A percentile compares a stretch with the other conserved stretches of the same genome.
These are phyloP conservation scores for Delia radicum DNA, from an alignment of 1,140 invertebrate species.

Conservation along the genomic window DNA sequence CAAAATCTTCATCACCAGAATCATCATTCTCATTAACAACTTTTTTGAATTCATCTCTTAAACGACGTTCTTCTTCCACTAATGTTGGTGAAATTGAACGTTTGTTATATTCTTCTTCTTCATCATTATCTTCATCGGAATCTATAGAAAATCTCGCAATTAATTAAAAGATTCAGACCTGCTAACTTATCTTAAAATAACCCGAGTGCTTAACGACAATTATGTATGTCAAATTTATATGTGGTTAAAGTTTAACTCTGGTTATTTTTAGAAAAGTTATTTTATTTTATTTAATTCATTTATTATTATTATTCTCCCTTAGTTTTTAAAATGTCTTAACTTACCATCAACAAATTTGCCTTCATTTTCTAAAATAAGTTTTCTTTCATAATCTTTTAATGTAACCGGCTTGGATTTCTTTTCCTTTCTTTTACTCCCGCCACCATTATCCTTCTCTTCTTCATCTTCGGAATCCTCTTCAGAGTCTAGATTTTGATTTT, in stretches of 20 bases:
- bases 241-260: neutral
- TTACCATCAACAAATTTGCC: constrained; percentile 62
- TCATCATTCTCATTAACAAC: constrained; percentile 59
- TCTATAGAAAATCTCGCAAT: constrained; percentile 26
- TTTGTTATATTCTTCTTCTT: constrained; percentile 24
- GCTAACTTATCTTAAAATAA: no score
- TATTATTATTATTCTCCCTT: no score
- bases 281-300: neutral
- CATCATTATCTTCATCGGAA: constrained; percentile 35
- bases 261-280: neutral
- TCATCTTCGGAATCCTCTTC: constrained; percentile 45
- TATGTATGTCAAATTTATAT: no score
- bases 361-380: constrained; percentile 71
- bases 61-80: constrained; percentile 67
- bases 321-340: no score
- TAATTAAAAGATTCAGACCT: no score
- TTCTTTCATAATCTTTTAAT: constrained; percentile 79
- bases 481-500: neutral
- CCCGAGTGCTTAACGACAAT: no score
- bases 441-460: no score
- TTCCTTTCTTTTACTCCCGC: constrained; percentile 49
- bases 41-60: constrained; percentile 69
- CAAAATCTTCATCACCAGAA: constrained; percentile 59
- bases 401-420: constrained; percentile 65
- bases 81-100: constrained; percentile 60